Percentiles rank a stretch among this genome's conserved stretches.
Conservation (phyloP, 2,797 vertebrate genomes). For the Ammospiza maritima region DNA sequence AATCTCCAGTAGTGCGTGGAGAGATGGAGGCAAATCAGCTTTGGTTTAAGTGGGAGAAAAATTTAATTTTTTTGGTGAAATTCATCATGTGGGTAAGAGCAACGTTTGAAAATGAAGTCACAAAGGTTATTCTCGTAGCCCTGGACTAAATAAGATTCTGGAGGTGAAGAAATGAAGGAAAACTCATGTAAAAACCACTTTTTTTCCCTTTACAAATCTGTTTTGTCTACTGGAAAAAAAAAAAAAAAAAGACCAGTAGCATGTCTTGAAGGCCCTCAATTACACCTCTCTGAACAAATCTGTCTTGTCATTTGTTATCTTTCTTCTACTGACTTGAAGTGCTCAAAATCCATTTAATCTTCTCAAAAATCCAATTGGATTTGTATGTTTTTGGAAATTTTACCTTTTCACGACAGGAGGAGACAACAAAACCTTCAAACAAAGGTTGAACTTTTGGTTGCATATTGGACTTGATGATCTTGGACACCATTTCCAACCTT, state of each 20-base stretch:
- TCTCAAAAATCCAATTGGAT: background rate
- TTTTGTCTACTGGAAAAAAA: background rate
- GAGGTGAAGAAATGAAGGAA: background rate
- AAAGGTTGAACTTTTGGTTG: background rate
- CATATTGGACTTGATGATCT: background rate
- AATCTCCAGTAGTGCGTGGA: background rate
- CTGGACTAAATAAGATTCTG: background rate
- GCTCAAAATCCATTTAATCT: background rate
- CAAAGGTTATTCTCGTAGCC: background rate
- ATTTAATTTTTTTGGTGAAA: background rate
- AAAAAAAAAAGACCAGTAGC: background rate
- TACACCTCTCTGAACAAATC: background rate
- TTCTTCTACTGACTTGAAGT: background rate
- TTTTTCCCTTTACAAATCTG: background rate
- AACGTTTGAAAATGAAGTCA: background rate
- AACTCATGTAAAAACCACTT: rapidly evolving
- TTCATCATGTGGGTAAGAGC: background rate
- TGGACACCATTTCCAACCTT: background rate
- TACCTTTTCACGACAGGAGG: background rate
- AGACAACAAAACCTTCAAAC: background rate
- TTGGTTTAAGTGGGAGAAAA: background rate
- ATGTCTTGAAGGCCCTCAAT: background rate
- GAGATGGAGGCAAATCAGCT: background rate
- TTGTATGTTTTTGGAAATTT: background rate
- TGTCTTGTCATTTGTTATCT: background rate